Base-by-base conservation (phyloP, 2,113 vertebrate genomes). In the Narcine bancroftii region DNA sequence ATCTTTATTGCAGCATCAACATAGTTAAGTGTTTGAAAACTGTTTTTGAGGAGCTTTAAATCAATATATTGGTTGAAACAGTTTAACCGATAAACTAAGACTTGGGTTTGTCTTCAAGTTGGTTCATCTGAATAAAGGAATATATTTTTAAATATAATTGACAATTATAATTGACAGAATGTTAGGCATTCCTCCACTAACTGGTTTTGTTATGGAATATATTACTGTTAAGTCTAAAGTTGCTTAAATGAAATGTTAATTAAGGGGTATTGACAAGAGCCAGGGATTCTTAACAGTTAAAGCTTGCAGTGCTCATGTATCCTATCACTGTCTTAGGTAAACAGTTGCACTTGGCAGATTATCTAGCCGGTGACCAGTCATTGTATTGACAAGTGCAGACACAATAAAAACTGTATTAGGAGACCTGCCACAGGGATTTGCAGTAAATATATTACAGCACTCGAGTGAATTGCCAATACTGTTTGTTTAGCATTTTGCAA, bases 401-500 rank as follows among this genome's bases (percentile, higher is more conserved):
- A 94, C 93, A 94, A 95, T 94, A 95, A 95, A 95, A 95, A 96
- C 94, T 95, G 93, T 94, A 94, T 95, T 96, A 96, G 94, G 93
- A 95, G 94, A 93, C 92, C 79, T 94, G 94, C 95, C 89, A 0
- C 94, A 94, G 96, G 95, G 95, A 95, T 95, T 96, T 95, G 95
- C 94, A 96, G 96, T 96, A 96, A 96, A 96, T 96, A 95, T 94
- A 96, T 96, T 96, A 95, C 94, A 94, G 95, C 96, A 95, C 95
- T 95, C 95, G 96, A 97, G 96, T 95, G 96, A 96, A 95, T 96
- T 97, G 96, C 95, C 95, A 2, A 96, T 97, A 97, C 94, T 95
- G 96, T 96, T 96, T 97, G 96, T 97, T 96, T 96, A 96, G 96
- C 96, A 96, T 96, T 97, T 96, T 96, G 95, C 96, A 95, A 95